A percentile compares a stretch with the other conserved stretches of the same genome.
Evolutionary conservation across 1,140 invertebrate genomes (phyloP).

Genomic region (Nephila pilipes): DNA sequence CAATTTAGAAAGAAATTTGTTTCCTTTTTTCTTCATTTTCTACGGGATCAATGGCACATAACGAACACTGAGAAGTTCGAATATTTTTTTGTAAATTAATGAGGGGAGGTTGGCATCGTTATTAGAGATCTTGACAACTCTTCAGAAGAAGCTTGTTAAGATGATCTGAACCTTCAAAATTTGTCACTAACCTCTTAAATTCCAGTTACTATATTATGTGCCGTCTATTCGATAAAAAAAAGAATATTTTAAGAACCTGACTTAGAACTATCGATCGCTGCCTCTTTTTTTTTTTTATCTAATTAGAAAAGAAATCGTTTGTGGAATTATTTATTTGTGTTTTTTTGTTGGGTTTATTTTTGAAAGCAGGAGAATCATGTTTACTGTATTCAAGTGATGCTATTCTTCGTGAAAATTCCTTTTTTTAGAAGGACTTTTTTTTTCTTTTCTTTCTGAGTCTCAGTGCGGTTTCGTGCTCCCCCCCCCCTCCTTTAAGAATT

Average conservation of each 20-base stretch:
- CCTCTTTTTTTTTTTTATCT: slow-evolving; percentile 35
- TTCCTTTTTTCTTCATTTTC: slow-evolving; percentile 36
- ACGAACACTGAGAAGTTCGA: slow-evolving; percentile 16
- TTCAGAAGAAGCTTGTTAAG: slow-evolving; percentile 58
- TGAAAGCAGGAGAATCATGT: not conserved
- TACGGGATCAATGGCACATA: slow-evolving; percentile 32
- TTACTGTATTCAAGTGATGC: not conserved
- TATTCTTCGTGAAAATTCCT: not conserved
- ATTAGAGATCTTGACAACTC: slow-evolving; percentile 64
- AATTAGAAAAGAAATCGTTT: slow-evolving; percentile 38
- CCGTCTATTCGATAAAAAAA: not conserved
- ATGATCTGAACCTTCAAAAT: slow-evolving; percentile 53
- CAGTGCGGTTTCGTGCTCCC: not conserved
- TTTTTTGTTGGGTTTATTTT: not conserved
- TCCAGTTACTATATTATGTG: not conserved
- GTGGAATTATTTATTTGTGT: not conserved
- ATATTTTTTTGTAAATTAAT: slow-evolving; percentile 61
- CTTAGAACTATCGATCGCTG: not conserved
- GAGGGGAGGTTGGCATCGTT: slow-evolving; percentile 52
- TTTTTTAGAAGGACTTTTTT: not conserved
- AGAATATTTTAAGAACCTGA: not conserved
- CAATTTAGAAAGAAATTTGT: slow-evolving; percentile 58
- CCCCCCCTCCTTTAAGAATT: too few relatives aligned
- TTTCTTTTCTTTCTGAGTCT: not conserved
- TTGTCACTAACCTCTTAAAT: slow-evolving; percentile 64